Conservation (phyloP, 2,797 vertebrate genomes). For the Anguilla anguilla region DNA sequence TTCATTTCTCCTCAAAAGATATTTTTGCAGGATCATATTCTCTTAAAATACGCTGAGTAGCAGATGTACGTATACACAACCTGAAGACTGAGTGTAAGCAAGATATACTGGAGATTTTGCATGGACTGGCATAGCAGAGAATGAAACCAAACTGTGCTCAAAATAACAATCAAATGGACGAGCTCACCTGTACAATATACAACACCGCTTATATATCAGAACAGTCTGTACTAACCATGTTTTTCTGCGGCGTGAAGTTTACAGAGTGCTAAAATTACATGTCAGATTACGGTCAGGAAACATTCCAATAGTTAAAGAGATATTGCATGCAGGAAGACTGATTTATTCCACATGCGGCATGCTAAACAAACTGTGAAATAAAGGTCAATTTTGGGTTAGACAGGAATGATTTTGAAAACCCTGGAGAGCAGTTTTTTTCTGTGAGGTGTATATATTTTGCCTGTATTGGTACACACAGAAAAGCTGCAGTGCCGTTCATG, state of each 20-base stretch:
- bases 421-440: too few relatives aligned
- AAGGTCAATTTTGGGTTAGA: not conserved
- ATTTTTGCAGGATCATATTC: not conserved
- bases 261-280: not conserved
- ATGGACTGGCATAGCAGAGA: not conserved
- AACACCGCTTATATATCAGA: not conserved
- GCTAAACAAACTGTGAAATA: not conserved
- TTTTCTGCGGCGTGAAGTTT: not conserved
- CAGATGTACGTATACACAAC: not conserved
- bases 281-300: not conserved
- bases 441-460: not conserved
- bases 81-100: not conserved
- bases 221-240: not conserved
- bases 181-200: not conserved
- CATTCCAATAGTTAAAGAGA: not conserved
- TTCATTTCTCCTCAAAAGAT: not conserved
- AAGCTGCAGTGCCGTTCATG: not conserved
- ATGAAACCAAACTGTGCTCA: not conserved
- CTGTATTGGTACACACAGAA: not conserved
- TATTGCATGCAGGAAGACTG: not conserved
- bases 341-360: not conserved
- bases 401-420: too few relatives aligned
- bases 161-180: not conserved
- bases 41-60: not conserved
- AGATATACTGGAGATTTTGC: not conserved